Conservation (phyloP, 1,140 invertebrate genomes). For the Drosophila oshimai region DNA sequence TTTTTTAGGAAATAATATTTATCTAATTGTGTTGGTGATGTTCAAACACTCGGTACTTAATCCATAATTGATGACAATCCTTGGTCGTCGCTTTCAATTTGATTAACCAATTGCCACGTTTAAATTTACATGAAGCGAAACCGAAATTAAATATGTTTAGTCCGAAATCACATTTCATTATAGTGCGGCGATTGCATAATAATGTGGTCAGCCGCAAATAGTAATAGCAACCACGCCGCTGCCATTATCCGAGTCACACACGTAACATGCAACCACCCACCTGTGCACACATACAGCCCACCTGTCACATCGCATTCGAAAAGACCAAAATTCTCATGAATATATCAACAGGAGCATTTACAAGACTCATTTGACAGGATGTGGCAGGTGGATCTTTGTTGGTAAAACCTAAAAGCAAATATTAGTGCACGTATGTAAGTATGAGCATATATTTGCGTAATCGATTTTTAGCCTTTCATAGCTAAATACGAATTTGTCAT, state of each 20-base stretch:
- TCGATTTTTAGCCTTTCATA: constrained; percentile 10
- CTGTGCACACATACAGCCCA: background rate
- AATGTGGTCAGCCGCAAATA: constrained; percentile 46
- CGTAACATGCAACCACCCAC: background rate
- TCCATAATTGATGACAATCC: constrained; percentile 22
- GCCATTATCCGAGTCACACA: constrained; percentile 1
- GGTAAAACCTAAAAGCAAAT: constrained; percentile 12
- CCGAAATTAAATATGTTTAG: constrained; percentile 48
- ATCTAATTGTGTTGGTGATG: background rate
- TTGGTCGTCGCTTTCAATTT: constrained; percentile 16
- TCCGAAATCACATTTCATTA: constrained; percentile 48
- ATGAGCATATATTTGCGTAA: constrained; percentile 5
- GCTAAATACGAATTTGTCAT: background rate
- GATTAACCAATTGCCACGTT: constrained; percentile 34
- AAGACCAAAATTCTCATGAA: constrained; percentile 30
- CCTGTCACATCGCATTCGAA: constrained; percentile 2
- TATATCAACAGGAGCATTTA: constrained; percentile 31
- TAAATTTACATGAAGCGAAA: constrained; percentile 31
- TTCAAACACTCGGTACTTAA: background rate
- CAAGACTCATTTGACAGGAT: constrained; percentile 25
- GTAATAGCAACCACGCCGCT: constrained; percentile 6
- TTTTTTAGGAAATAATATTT: background rate
- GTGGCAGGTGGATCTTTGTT: constrained; percentile 6
- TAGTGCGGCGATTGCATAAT: constrained; percentile 40
- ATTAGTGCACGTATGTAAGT: background rate